phyloP scores from a whole-genome alignment of 2,888 invertebrate genomes.

The Lydus trimaculatus region DNA sequence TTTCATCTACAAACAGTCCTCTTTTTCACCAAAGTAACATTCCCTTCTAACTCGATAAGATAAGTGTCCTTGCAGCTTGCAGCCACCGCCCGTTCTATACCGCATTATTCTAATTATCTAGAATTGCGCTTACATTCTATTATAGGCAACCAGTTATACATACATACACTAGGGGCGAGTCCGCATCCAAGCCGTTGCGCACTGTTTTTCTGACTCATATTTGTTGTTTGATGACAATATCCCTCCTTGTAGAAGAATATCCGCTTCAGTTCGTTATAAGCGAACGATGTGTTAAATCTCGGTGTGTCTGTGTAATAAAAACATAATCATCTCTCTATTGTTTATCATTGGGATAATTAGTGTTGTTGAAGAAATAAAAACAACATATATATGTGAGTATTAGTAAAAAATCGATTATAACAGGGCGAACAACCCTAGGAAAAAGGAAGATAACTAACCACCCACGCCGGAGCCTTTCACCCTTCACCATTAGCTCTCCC shows the following conservation, averaged over 20 bases:
- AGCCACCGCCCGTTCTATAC: no score
- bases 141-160: not conserved
- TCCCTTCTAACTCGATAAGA: no score
- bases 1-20: no score
- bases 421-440: not conserved
- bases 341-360: not conserved
- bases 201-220: slow-evolving; percentile 6
- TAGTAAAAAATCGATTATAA: not conserved
- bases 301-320: not conserved
- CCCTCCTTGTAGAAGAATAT: not conserved
- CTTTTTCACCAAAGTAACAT: no score
- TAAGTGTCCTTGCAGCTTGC: no score
- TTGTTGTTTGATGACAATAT: slow-evolving; percentile 6
- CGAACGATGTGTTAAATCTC: slow-evolving; percentile 3
- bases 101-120: not conserved
- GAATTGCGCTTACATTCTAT: not conserved
- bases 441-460: not conserved
- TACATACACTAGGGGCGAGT: not conserved
- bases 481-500: not conserved
- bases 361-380: not conserved
- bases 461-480: slow-evolving; percentile 10
- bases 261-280: slow-evolving; percentile 8
- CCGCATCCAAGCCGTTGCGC: slow-evolving; percentile 2
- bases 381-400: not conserved
- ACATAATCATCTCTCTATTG: not conserved